Evolutionary conservation across 2,113 vertebrate genomes (phyloP).

Genomic region (Zingel zingel): DNA sequence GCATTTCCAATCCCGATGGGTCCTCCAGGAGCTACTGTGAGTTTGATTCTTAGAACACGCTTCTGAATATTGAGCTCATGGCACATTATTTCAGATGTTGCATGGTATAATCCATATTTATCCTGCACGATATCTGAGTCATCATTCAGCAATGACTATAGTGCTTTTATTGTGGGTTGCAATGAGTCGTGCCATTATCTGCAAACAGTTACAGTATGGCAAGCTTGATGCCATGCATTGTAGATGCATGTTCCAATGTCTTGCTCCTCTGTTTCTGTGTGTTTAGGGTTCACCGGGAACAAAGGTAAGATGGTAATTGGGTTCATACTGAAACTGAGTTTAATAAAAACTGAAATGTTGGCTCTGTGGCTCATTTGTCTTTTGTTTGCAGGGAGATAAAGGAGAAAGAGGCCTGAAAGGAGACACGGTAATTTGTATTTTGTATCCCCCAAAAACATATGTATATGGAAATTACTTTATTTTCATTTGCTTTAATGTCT

Average conservation of each 20-base stretch:
- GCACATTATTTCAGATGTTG: slow-evolving; percentile 28
- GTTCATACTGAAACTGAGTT: not conserved
- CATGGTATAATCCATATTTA: slow-evolving; percentile 27
- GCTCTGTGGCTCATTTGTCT: slow-evolving; percentile 17
- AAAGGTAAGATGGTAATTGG: slow-evolving; percentile 74
- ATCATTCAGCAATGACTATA: slow-evolving; percentile 12
- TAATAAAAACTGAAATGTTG: not conserved
- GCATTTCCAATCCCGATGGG: slow-evolving; percentile 83
- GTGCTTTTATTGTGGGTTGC: slow-evolving; percentile 30
- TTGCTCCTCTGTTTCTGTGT: slow-evolving; percentile 63
- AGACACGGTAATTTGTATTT: slow-evolving; percentile 73
- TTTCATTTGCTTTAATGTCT: slow-evolving; percentile 27
- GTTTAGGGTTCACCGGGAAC: slow-evolving; percentile 80
- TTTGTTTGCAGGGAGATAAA: slow-evolving; percentile 80
- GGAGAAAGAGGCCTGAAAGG: slow-evolving; percentile 80
- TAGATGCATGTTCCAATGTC: slow-evolving; percentile 59
- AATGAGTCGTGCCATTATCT: slow-evolving; percentile 7
- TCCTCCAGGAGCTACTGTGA: slow-evolving; percentile 82
- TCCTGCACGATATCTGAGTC: slow-evolving; percentile 19
- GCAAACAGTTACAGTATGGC: not conserved
- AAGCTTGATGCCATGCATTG: slow-evolving; percentile 55
- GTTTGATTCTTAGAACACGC: slow-evolving; percentile 32
- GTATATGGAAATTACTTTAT: slow-evolving; percentile 6
- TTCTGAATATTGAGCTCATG: slow-evolving; percentile 24
- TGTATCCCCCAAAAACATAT: slow-evolving; percentile 16